Conservation (phyloP, 1,140 invertebrate genomes). For the Centruroides sculpturatus region DNA sequence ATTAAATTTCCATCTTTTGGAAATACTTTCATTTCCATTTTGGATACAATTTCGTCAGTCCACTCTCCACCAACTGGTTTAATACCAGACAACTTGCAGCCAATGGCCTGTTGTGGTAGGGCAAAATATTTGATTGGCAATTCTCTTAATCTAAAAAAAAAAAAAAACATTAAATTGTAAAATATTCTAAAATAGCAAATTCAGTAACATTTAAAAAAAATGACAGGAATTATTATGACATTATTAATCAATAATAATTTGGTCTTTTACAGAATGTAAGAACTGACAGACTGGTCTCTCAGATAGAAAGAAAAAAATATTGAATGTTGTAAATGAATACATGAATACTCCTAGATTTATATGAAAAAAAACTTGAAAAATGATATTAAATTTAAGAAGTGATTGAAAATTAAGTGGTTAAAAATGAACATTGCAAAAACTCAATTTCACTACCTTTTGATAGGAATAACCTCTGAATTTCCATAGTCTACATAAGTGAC, state of each 20-base stretch:
- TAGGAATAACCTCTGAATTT: slow-evolving; percentile 29
- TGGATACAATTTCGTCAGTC: not conserved
- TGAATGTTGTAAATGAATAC: too few species aligned
- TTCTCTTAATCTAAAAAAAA: slow-evolving; percentile 2
- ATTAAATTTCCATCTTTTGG: not conserved
- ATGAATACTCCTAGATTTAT: too few species aligned
- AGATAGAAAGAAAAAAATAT: too few species aligned
- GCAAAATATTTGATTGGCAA: not conserved
- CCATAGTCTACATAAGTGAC: slow-evolving; percentile 39
- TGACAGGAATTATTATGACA: too few species aligned
- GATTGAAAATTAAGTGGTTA: too few species aligned
- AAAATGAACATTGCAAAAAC: too few species aligned
- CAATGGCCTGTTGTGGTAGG: slow-evolving; percentile 4
- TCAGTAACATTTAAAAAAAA: too few species aligned
- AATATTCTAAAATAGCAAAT: not conserved
- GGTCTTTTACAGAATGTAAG: too few species aligned
- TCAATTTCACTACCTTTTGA: not conserved
- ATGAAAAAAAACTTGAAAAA: too few species aligned
- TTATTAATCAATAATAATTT: too few species aligned
- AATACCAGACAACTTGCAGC: slow-evolving; percentile 1
- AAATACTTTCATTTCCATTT: not conserved
- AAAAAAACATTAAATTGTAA: not conserved
- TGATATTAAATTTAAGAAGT: too few species aligned
- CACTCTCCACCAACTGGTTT: not conserved
- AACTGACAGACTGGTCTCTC: too few species aligned